phyloP scores from a whole-genome alignment of 2,888 invertebrate genomes.

The Chalcosyrphus nemorum region DNA sequence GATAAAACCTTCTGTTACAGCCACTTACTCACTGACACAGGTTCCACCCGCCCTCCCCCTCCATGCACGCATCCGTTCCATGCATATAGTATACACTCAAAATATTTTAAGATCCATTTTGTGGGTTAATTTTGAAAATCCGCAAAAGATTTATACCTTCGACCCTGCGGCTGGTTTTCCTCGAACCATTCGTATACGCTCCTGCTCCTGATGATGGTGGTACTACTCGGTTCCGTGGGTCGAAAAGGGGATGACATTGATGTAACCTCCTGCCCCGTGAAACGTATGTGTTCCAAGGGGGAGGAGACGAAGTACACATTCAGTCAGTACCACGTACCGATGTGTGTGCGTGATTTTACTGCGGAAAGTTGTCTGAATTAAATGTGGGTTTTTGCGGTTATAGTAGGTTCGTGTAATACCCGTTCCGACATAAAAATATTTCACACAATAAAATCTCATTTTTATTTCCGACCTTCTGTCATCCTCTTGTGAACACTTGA shows the following conservation, averaged over 20 bases:
- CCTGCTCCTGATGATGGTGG: too few species aligned
- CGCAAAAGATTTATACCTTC: constrained; percentile 71
- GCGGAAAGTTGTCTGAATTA: constrained; percentile 52
- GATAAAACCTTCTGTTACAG: constrained; percentile 61
- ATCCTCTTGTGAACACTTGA: constrained; percentile 48
- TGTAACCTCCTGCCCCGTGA: not conserved
- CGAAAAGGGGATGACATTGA: constrained; percentile 41
- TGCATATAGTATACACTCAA: constrained; percentile 10
- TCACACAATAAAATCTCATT: constrained; percentile 55
- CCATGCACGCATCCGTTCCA: not conserved
- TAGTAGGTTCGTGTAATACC: constrained; percentile 30
- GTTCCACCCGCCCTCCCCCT: not conserved
- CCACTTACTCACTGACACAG: constrained; percentile 9
- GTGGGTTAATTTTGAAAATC: constrained; percentile 69
- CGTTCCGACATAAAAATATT: constrained; percentile 49
- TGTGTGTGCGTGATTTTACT: constrained; percentile 51
- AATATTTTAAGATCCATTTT: constrained; percentile 70
- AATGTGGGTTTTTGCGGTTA: constrained; percentile 53
- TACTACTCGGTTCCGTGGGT: constrained; percentile 19
- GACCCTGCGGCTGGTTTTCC: constrained; percentile 64
- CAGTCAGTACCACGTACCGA: constrained; percentile 12
- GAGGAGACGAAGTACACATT: too few species aligned
- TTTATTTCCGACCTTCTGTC: constrained; percentile 59
- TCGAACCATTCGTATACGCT: not conserved
- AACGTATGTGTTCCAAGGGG: not conserved